Evolutionary conservation across 2,888 invertebrate genomes (phyloP).

Genomic region (Eupithecia centaureata): DNA sequence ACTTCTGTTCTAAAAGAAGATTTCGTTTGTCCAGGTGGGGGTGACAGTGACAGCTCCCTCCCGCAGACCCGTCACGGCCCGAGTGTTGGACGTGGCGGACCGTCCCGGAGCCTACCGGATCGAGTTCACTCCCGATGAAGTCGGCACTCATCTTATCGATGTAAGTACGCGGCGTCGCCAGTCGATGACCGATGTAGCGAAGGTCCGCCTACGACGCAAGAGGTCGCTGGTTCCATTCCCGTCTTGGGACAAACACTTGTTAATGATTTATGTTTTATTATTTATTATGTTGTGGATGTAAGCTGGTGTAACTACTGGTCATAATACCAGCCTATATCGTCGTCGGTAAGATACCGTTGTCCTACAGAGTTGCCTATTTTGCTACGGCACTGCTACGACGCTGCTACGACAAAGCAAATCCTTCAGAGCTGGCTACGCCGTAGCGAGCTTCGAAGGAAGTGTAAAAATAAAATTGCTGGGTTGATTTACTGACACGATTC

Average conservation of each 20-base stretch:
- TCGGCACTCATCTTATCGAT: constrained; percentile 97
- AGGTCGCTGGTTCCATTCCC: too few species aligned
- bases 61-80: constrained; percentile 91
- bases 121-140: constrained; percentile 96
- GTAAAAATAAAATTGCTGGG: not conserved
- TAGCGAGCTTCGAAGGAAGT: not conserved
- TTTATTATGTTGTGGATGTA: not conserved
- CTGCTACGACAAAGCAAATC: not conserved
- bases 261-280: too few species aligned
- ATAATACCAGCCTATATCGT: not conserved
- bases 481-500: not conserved
- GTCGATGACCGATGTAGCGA: too few species aligned
- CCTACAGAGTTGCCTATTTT: too few species aligned
- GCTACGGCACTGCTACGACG: not conserved
- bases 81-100: constrained; percentile 91
- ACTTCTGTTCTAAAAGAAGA: not conserved
- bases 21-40: constrained; percentile 66
- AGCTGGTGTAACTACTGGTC: not conserved
- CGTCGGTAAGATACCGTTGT: not conserved
- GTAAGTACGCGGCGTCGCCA: too few species aligned
- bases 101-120: constrained; percentile 93
- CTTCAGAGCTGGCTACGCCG: too few species aligned
- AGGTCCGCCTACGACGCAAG: too few species aligned
- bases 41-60: constrained; percentile 92
- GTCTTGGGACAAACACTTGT: too few species aligned